Conservation (phyloP, 92 coral and sea anemone genomes). For the Phenganax subtilis region DNA sequence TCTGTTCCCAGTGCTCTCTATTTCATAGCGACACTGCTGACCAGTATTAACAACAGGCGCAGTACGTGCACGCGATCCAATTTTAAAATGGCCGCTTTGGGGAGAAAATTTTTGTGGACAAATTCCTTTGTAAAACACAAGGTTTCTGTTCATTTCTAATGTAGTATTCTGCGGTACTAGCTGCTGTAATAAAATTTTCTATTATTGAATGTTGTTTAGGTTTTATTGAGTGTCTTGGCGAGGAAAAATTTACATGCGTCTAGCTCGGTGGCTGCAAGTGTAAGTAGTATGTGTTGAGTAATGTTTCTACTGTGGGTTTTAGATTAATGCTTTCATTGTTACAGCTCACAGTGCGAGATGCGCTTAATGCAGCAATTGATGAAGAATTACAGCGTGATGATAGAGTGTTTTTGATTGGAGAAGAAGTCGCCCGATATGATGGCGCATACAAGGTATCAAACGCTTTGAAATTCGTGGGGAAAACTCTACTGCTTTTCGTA, state of each 20-base stretch:
- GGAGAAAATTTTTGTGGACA: not conserved
- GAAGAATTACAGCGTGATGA: conserved; percentile 89
- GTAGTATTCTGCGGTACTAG: not conserved
- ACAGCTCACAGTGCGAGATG: conserved; percentile 77
- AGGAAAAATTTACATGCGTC: conserved; percentile 18
- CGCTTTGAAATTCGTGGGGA: not conserved
- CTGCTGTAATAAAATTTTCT: not conserved
- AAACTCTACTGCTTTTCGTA: not conserved
- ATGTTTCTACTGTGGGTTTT: not conserved
- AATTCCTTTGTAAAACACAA: conserved; percentile 7
- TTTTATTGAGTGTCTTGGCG: not conserved
- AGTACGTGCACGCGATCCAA: not conserved
- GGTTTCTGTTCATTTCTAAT: conserved; percentile 5
- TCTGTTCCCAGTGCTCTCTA: too few relatives aligned
- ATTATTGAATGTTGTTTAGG: conserved; percentile 5
- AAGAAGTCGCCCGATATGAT: conserved; percentile 95
- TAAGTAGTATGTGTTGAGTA: not conserved
- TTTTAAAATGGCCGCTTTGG: conserved; percentile 21
- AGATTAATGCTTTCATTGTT: not conserved
- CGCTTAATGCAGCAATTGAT: conserved; percentile 86
- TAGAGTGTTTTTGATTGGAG: conserved; percentile 83
- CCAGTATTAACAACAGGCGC: too few relatives aligned
- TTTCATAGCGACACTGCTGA: too few relatives aligned
- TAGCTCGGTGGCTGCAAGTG: conserved; percentile 13
- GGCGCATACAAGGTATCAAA: conserved; percentile 84